Base-by-base conservation (phyloP, 2,113 vertebrate species). In the Ivindomyrus marchei region DNA sequence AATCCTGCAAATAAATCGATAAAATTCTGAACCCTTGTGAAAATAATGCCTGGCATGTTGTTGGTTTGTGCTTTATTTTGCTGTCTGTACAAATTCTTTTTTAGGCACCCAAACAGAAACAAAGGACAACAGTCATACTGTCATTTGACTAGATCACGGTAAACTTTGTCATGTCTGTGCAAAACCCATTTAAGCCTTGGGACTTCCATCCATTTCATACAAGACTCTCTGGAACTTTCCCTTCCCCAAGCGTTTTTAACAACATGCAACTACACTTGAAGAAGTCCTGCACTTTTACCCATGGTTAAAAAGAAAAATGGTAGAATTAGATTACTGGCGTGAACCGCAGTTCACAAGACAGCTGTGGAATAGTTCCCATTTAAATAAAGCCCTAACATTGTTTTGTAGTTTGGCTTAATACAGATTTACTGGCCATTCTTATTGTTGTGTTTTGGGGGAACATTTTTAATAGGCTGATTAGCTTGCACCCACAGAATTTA, bases 381-480 rank as follows among this genome's bases (percentile, higher is more conserved):
- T 92, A 90, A 91, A 92, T 92, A 90, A 89, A 56, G 62, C 88
- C 88, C 84, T 46, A 6, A 52, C n/a, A 42, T 77, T 85, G 90
- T 91, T 93, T 91, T 93, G 91, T 90, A 52, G 53, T 88, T 91
- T 88, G 85, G 92, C 92, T 93, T 93, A 70, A 94, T 90, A 89
- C 91, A 90, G 88, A 89, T 95, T 94, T 95, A 94, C 93, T 94
- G 91, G 92, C 90, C 92, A 92, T 91, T 93, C 92, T 92, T 90
- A 93, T 93, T 91, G 92, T 91, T 93, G 92, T 91, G 93, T 95
- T 94, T 92, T 91, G 94, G 92, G 94, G 91, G 93, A 90, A 53
- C 84, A 89, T 90, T 93, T 95, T 92, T 95, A 94, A 94, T 91
- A 89, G 92, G 92, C 90, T 93, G 93, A 96, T 95, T 95, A 95